Evolutionary conservation across 2,888 invertebrate genomes (phyloP), one percentile per base, ranked within the genome.

Genomic region (Lycophotia porphyrea): DNA sequence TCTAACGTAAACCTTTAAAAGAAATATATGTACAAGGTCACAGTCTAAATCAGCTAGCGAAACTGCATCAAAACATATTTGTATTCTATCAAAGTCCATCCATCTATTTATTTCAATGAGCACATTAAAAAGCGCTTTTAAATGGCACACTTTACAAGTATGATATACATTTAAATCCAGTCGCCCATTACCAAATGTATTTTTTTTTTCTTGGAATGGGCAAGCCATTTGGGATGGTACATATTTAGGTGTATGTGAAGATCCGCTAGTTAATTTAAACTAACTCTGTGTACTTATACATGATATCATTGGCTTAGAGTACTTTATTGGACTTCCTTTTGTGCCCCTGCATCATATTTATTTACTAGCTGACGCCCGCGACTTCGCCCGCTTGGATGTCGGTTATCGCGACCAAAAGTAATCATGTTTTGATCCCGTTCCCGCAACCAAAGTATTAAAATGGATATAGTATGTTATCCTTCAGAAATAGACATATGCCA

Each of bases 1-100:
- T 84, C 90, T 0, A 88, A 78, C 24, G 91, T 77, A 80, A 94
- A 94, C 74, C 94, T 95, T 80, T 65, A 78, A 78, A 72, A 78
- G 39, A 84, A 84, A 70, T 63, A n/a, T 39, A 39, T 63, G 39
- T 39, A 63, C 34, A 61, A 34, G 36, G 34, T 52, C 52, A n/a
- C 52, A n/a, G n/a, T n/a, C 9, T 49, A 5, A 13, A 52, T 52
- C 13, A 52, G 52, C 49, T 24, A 49, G 49, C 49, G 49, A 9
- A 8, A 49, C 49, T 49, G 21, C 47, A 24, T 47, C 47, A 8
- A 47, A 8, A n/a, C n/a, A 52, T 49, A 49, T 49, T 49, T 49
- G 9, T 49, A 9, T 49, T 49, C 47, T 47, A 24, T 47, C 47
- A 21, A 24, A 49, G 24, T 49, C 49, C 7, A 24, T 24, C 24